A percentile compares a stretch with the other conserved stretches of the same genome.
phyloP scores from a whole-genome alignment of 92 coral and sea anemone genomes.

The Porites cylindrica region DNA sequence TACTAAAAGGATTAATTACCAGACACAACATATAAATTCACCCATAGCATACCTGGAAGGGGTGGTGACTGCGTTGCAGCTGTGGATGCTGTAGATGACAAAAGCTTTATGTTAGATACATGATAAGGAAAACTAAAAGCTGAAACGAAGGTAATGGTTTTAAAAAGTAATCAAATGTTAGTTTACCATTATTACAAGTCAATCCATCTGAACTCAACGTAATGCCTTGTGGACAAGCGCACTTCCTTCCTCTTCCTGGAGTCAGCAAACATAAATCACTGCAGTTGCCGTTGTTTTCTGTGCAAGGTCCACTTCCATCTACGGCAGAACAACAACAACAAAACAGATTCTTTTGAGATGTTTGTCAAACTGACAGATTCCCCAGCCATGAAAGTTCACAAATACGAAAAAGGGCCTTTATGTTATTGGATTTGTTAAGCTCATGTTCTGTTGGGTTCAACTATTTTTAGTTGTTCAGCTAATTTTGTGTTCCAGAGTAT shows the following conservation, averaged over 20 bases:
- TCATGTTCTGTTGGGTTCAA: too few relatives aligned
- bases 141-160: not conserved
- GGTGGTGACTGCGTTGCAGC: constrained; percentile 27
- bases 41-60: constrained; percentile 10
- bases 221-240: constrained; percentile 73
- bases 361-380: too few relatives aligned
- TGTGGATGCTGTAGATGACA: not conserved
- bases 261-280: constrained; percentile 67
- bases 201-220: constrained; percentile 59
- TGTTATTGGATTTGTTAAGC: too few relatives aligned
- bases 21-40: not conserved
- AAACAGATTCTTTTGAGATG: too few relatives aligned
- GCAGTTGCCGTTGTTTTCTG: constrained; percentile 72
- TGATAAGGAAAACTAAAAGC: not conserved
- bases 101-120: not conserved
- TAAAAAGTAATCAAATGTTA: not conserved
- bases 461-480: too few relatives aligned
- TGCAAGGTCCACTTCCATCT: constrained; percentile 38
- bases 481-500: too few relatives aligned
- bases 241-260: constrained; percentile 60
- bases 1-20: too few relatives aligned
- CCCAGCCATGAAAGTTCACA: too few relatives aligned
- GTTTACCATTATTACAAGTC: constrained; percentile 66
- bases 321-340: not conserved
- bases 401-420: too few relatives aligned